Evolutionary conservation across 2,888 invertebrate genomes (phyloP).

Genomic region (Acleris emargana): DNA sequence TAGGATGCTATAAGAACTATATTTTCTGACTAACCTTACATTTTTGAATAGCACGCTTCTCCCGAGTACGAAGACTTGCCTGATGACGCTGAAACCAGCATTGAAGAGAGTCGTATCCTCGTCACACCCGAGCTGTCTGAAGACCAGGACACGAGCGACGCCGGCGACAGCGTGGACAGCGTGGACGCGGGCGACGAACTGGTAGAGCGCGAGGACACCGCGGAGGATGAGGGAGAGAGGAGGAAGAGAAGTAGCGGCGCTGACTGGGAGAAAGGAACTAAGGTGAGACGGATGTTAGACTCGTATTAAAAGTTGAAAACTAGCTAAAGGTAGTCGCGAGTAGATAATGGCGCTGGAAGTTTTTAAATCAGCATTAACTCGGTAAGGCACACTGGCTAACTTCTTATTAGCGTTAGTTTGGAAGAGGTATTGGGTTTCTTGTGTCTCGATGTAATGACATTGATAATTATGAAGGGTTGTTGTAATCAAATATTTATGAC

Average conservation of each 20-base stretch:
- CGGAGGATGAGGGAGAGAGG: conserved; percentile 37
- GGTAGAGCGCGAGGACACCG: conserved; percentile 40
- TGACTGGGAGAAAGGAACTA: conserved; percentile 61
- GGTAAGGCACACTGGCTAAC: too few relatives aligned
- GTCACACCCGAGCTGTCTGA: conserved; percentile 49
- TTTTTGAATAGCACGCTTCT: conserved; percentile 20
- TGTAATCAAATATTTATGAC: too few relatives aligned
- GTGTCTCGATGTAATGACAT: too few relatives aligned
- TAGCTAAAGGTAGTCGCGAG: too few relatives aligned
- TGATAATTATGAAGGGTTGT: too few relatives aligned
- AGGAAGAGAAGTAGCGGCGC: conserved; percentile 63
- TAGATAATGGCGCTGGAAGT: too few relatives aligned
- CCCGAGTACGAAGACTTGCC: conserved; percentile 26
- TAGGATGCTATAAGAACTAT: too few relatives aligned
- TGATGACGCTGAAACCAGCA: conserved; percentile 55
- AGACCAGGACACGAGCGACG: conserved; percentile 10
- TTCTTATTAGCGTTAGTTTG: too few relatives aligned
- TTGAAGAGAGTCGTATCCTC: conserved; percentile 52
- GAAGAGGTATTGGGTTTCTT: too few relatives aligned
- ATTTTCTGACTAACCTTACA: background rate
- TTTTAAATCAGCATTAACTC: too few relatives aligned
- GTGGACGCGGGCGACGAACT: background rate
- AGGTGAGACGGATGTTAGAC: conserved; percentile 48
- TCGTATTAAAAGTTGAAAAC: too few relatives aligned
- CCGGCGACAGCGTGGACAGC: background rate